Evolutionary conservation across 2,113 vertebrate genomes (phyloP).

Genomic region (Amia ocellicauda): DNA sequence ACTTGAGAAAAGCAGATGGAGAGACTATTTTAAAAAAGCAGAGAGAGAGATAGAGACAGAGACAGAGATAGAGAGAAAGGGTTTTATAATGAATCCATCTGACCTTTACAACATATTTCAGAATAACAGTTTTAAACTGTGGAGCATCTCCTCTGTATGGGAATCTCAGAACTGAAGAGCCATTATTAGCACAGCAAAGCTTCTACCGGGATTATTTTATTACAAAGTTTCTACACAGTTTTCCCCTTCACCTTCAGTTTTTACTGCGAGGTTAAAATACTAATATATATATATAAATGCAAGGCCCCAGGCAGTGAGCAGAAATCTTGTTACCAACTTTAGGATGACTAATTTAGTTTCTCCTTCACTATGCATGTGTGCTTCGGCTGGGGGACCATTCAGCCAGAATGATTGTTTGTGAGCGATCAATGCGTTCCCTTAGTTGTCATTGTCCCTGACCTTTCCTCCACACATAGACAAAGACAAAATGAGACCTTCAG

Average conservation of each 20-base stretch:
- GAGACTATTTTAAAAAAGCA: too few relatives aligned
- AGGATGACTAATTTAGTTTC: conserved; percentile 10
- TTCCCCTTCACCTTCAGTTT: too few relatives aligned
- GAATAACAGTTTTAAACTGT: too few relatives aligned
- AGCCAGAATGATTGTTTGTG: conserved; percentile 6
- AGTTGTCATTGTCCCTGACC: conserved; percentile 2
- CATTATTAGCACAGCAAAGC: too few relatives aligned
- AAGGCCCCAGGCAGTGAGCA: neutral
- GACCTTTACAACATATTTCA: too few relatives aligned
- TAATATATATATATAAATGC: neutral
- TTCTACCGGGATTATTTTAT: too few relatives aligned
- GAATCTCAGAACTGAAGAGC: too few relatives aligned
- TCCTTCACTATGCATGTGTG: conserved; percentile 2
- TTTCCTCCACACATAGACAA: neutral
- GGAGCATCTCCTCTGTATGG: too few relatives aligned
- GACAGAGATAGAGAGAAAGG: neutral
- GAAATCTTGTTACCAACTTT: conserved; percentile 2
- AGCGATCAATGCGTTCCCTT: neutral
- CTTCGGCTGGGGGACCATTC: neutral
- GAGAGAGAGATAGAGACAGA: too few relatives aligned
- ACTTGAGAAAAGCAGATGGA: too few relatives aligned
- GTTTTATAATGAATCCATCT: neutral
- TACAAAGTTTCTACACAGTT: too few relatives aligned
- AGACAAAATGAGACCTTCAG: neutral
- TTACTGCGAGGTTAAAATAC: neutral